Evolutionary conservation across 2,113 vertebrate species (phyloP), one percentile per base, ranked within the genome.

Genomic region (Albula goreensis): DNA sequence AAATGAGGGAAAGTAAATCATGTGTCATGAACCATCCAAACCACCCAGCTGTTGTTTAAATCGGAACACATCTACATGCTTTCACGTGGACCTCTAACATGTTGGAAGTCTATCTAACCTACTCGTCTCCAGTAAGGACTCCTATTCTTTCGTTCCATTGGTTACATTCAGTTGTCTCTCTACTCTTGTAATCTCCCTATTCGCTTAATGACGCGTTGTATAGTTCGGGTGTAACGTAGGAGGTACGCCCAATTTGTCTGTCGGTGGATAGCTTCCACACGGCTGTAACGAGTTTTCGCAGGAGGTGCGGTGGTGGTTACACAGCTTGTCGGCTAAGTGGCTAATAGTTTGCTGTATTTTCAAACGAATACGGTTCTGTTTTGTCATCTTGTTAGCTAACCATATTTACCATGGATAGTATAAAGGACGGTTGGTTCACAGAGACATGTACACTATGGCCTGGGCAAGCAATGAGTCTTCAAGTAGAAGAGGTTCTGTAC

Each of bases 371-470:
- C 50, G 53, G 60, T 60, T 74, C 25, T 74, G 8, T n/a, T 31
- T 31, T 5, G 63, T 80, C n/a, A 66, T 56, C 57, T 41, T 79
- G 25, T n/a, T 49, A 19, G 5, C 80, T 56, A 41, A 7, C 6
- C 9, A 52, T 63, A 6, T 84, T 53, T 19, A 66, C 22, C 5
- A 96, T 96, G 95, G 95, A 96, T 85, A 91, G 90, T 90, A 95
- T 98, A 85, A 96, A 94, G 85, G 96, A 97, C 83, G 98, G 97
- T n/a, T 98, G 98, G 98, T 98, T 99, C 92, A 97, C 96, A 2
- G 98, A 99, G 89, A 96, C 96, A 8, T 97, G 97, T 92, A 94
- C 96, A 80, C 87, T 98, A 82, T 99, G 97, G 97, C 97, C 98
- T 7, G 98, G 98, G 0, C 98, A 98, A 91, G 97, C 97, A 5